Conservation (phyloP, 37 sponge, comb jelly and placozoan genomes). For the Cladorhizidae sp. region DNA sequence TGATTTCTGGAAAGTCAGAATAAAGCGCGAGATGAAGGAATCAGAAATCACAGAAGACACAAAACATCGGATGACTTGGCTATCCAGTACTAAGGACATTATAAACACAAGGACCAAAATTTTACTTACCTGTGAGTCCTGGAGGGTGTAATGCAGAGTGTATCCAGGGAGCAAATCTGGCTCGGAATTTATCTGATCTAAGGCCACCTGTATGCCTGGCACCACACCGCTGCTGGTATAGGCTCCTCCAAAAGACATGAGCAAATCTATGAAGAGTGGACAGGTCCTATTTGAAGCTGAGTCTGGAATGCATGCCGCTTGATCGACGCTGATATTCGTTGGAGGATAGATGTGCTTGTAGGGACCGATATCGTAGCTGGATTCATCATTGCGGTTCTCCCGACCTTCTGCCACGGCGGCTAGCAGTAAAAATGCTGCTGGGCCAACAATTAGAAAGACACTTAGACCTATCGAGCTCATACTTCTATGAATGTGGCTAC, state of each 20-base stretch:
- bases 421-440: no score
- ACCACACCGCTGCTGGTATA: conserved; percentile 20
- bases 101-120: background rate
- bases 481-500: no score
- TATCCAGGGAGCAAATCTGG: conserved; percentile 33
- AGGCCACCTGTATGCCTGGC: conserved; percentile 31
- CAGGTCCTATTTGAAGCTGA: background rate
- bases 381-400: no score
- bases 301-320: background rate
- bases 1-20: no score
- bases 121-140: conserved; percentile 36
- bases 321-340: background rate
- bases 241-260: conserved; percentile 42
- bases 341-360: conserved; percentile 20
- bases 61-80: no score
- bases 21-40: no score
- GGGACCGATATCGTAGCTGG: background rate
- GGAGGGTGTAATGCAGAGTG: conserved; percentile 24
- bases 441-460: no score
- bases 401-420: no score
- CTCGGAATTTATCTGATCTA: conserved; percentile 31
- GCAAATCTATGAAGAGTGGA: conserved; percentile 17
- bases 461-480: no score
- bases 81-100: no score
- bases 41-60: no score